These are phyloP conservation scores for Amphiprion ocellaris DNA, from an alignment of 2,113 vertebrate species.

Conservation along the genomic window DNA sequence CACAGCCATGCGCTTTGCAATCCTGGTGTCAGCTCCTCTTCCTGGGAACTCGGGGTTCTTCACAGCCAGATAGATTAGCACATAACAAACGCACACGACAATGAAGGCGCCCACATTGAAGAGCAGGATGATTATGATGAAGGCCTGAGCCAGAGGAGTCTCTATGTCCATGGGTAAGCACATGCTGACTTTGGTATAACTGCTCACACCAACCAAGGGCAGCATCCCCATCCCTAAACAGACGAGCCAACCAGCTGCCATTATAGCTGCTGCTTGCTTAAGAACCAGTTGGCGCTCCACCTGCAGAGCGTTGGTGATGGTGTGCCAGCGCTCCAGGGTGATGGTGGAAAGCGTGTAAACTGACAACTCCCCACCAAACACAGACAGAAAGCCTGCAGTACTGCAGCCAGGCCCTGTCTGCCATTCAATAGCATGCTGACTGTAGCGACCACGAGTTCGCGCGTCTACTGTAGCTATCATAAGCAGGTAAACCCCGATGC, in stretches of 20 bases:
- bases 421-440: conserved; percentile 95
- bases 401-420: conserved; percentile 92
- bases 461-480: conserved; percentile 92
- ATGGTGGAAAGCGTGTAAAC: conserved; percentile 91
- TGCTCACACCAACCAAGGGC: conserved; percentile 91
- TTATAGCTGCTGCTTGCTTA: conserved; percentile 86
- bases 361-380: conserved; percentile 93
- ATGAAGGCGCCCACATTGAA: conserved; percentile 91
- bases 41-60: conserved; percentile 86
- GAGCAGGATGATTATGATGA: conserved; percentile 87
- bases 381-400: conserved; percentile 91
- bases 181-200: conserved; percentile 95
- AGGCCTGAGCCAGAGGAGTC: conserved; percentile 86
- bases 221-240: conserved; percentile 89
- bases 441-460: conserved; percentile 89
- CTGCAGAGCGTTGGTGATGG: conserved; percentile 92
- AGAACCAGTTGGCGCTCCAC: conserved; percentile 89
- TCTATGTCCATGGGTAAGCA: conserved; percentile 95
- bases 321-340: conserved; percentile 93
- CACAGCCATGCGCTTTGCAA: conserved; percentile 94
- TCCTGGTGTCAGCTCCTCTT: conserved; percentile 88
- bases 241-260: conserved; percentile 90
- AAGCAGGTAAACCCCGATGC: conserved; percentile 94
- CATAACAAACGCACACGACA: conserved; percentile 90
- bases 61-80: conserved; percentile 91